These are phyloP conservation scores for Paedocypris sp. DNA, from an alignment of 2,113 vertebrate species.

Conservation along the genomic window DNA sequence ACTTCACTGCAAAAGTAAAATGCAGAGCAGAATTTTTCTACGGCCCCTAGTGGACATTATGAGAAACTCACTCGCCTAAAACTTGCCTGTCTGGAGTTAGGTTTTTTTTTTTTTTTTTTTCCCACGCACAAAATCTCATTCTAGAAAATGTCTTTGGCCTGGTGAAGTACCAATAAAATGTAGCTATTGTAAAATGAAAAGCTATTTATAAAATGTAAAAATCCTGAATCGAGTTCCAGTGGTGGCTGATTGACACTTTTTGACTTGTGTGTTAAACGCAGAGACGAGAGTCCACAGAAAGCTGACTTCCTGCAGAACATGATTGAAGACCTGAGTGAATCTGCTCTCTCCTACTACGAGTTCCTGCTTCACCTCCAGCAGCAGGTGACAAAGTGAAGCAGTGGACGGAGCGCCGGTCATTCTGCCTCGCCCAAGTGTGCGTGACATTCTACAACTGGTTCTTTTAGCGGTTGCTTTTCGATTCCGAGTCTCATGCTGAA, in stretches of 20 bases:
- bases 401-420: neutral
- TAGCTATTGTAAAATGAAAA: too few relatives aligned
- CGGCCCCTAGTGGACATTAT: too few relatives aligned
- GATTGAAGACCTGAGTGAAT: constrained; percentile 96
- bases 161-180: too few relatives aligned
- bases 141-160: too few relatives aligned
- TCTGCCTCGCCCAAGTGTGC: neutral
- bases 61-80: too few relatives aligned
- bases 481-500: constrained; percentile 13
- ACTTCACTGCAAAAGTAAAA: too few relatives aligned
- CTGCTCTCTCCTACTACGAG: constrained; percentile 93
- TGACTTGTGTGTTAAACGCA: constrained; percentile 31
- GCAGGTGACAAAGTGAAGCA: constrained; percentile 82
- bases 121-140: too few relatives aligned
- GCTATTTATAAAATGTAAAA: too few relatives aligned
- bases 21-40: too few relatives aligned
- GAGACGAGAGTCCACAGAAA: constrained; percentile 86
- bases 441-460: neutral
- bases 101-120: too few relatives aligned
- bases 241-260: neutral
- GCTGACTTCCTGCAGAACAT: constrained; percentile 84
- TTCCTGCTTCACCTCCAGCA: constrained; percentile 93
- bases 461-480: neutral
- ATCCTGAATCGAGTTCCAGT: too few relatives aligned
- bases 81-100: too few relatives aligned